Percentiles rank a stretch among this genome's conserved stretches.
Evolutionary conservation across 1,140 invertebrate genomes (phyloP).

Genomic region (Philaenus spumarius): DNA sequence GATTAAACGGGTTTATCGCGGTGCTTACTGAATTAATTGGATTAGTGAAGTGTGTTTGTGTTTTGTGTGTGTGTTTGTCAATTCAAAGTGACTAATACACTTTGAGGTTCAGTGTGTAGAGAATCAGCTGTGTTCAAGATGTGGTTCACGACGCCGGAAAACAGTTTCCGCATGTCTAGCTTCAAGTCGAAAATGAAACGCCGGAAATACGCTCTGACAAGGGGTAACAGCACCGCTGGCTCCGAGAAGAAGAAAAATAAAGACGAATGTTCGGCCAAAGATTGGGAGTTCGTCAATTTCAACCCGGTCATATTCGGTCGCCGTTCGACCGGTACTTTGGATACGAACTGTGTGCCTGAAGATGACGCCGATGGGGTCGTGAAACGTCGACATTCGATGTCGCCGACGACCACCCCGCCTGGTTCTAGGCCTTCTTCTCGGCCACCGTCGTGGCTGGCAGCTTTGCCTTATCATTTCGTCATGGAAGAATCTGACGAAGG

Average conservation of each 20-base stretch:
- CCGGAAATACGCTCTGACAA: conserved; percentile 35
- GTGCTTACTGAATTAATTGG: too few species aligned
- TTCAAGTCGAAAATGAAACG: conserved; percentile 38
- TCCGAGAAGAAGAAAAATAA: conserved; percentile 8
- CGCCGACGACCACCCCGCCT: conserved; percentile 19
- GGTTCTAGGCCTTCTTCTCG: conserved; percentile 22
- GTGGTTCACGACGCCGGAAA: conserved; percentile 35
- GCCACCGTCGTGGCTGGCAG: conserved; percentile 28
- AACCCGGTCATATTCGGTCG: conserved; percentile 35
- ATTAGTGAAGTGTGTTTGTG: too few species aligned
- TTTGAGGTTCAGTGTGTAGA: too few species aligned
- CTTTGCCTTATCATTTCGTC: conserved; percentile 28
- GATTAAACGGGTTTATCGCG: too few species aligned
- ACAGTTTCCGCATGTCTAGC: conserved; percentile 38
- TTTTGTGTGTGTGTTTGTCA: too few species aligned
- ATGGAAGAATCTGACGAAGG: conserved; percentile 24
- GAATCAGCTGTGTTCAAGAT: conserved; percentile 20
- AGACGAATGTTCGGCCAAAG: conserved; percentile 14
- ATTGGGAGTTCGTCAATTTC: conserved; percentile 43
- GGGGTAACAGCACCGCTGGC: conserved; percentile 19
- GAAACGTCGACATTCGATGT: neutral
- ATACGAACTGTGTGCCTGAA: conserved; percentile 1
- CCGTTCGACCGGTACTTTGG: conserved; percentile 19
- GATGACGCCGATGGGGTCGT: conserved; percentile 11
- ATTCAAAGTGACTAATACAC: too few species aligned